phyloP scores from a whole-genome alignment of 2,797 vertebrate genomes.

The Hipposideros larvatus region DNA sequence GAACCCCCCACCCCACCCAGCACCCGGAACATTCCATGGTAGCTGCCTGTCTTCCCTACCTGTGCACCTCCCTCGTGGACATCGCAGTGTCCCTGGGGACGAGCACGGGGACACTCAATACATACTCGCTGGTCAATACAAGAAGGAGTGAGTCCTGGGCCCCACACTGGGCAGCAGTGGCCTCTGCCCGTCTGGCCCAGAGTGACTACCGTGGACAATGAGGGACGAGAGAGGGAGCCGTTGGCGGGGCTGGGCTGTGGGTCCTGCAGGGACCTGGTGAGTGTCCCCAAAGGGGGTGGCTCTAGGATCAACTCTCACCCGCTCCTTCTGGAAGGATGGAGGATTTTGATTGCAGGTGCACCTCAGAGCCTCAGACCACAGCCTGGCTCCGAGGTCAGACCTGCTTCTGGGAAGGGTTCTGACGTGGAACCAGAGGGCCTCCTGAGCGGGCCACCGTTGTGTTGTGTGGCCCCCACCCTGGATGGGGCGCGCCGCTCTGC shows the following conservation, averaged over 20 bases:
- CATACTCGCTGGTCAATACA: neutral
- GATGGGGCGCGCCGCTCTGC: neutral
- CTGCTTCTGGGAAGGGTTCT: neutral
- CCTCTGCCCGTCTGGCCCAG: neutral
- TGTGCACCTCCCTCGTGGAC: neutral
- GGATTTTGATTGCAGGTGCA: neutral
- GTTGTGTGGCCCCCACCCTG: neutral
- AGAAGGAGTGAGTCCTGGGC: neutral
- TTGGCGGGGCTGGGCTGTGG: fast-evolving
- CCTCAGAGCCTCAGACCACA: neutral
- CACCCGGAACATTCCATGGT: neutral
- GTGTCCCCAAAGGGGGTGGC: fast-evolving
- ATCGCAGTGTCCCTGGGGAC: neutral
- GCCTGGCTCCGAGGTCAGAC: neutral
- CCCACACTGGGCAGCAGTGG: neutral
- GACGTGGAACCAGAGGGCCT: neutral
- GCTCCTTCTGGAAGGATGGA: neutral
- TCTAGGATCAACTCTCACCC: neutral
- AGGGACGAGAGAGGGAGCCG: neutral
- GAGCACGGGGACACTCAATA: neutral
- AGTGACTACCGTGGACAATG: neutral
- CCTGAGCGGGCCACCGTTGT: neutral
- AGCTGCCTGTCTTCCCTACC: neutral
- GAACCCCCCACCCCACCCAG: no score
- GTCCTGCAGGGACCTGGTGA: neutral